Conservation (phyloP, 2,113 vertebrate species). For the Stictonetta naevosa region DNA sequence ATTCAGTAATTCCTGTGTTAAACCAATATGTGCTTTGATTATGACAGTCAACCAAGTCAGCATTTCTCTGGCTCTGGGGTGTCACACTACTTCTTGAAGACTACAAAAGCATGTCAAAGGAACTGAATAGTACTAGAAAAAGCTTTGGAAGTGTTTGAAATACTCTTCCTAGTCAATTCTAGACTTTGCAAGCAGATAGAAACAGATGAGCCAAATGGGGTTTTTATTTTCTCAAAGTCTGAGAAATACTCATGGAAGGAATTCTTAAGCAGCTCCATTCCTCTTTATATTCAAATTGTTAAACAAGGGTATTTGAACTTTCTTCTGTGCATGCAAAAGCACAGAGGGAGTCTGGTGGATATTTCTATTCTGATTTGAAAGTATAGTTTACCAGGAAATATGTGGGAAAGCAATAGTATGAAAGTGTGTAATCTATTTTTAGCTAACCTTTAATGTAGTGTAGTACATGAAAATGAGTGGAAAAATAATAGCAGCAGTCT, state of each 20-base stretch:
- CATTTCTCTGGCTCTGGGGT: neutral
- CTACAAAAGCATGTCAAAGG: neutral
- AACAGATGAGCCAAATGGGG: neutral
- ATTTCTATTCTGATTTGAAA: slow-evolving; percentile 47
- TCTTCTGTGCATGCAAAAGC: slow-evolving; percentile 1
- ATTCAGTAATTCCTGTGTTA: neutral
- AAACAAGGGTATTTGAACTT: slow-evolving; percentile 30
- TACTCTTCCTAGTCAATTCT: neutral
- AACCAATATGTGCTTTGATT: neutral
- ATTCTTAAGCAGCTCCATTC: slow-evolving; percentile 21
- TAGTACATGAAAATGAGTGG: neutral
- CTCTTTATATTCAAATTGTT: slow-evolving; percentile 30
- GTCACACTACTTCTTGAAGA: neutral
- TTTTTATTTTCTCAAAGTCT: neutral
- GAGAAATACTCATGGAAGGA: neutral
- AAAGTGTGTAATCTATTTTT: slow-evolving; percentile 31
- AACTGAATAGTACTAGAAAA: neutral
- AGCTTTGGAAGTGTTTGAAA: neutral
- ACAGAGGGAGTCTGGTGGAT: slow-evolving; percentile 2
- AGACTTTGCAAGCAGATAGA: neutral
- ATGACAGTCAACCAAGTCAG: neutral
- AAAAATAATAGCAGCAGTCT: slow-evolving; percentile 2
- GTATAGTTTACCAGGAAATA: neutral
- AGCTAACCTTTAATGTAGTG: neutral
- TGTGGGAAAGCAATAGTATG: neutral